phyloP scores from a whole-genome alignment of 2,113 vertebrate genomes.

The Gnathonemus echidnorhynchus region DNA sequence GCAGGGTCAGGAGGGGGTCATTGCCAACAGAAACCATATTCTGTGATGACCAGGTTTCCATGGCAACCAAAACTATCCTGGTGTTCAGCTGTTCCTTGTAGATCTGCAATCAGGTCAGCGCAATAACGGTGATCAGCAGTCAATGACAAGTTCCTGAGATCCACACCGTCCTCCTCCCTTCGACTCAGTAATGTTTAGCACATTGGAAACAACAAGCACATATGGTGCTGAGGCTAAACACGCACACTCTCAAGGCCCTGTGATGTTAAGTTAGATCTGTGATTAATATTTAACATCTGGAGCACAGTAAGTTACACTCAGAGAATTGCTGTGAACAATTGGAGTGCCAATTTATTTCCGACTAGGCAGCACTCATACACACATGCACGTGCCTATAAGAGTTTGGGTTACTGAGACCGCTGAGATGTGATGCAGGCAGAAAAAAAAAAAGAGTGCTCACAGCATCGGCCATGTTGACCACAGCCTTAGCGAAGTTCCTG shows the following conservation, averaged over 20 bases:
- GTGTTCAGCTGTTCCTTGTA: slow-evolving; percentile 97
- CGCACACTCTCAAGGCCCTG: background rate
- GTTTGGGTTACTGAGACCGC: background rate
- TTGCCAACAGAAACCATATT: slow-evolving; percentile 78
- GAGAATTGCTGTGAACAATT: background rate
- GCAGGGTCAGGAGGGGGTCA: slow-evolving; percentile 81
- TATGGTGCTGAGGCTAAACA: background rate
- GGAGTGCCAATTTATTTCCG: background rate
- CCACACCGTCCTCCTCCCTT: background rate
- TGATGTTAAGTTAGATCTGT: background rate
- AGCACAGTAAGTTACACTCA: background rate
- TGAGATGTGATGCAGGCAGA: background rate
- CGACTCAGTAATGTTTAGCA: background rate
- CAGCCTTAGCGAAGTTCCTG: slow-evolving; percentile 93
- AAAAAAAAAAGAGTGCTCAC: slow-evolving; percentile 53
- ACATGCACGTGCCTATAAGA: background rate
- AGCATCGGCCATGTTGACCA: slow-evolving; percentile 93
- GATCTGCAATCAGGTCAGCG: slow-evolving; percentile 60
- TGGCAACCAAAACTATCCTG: slow-evolving; percentile 87
- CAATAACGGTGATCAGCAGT: background rate
- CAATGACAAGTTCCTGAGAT: background rate
- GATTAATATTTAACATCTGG: background rate
- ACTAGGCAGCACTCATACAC: background rate
- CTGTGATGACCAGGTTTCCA: slow-evolving; percentile 90
- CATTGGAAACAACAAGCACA: background rate